Percentiles rank a stretch among this genome's conserved stretches.
Evolutionary conservation across 2,113 vertebrate species (phyloP).

Genomic region (Herpailurus yagouaroundi): DNA sequence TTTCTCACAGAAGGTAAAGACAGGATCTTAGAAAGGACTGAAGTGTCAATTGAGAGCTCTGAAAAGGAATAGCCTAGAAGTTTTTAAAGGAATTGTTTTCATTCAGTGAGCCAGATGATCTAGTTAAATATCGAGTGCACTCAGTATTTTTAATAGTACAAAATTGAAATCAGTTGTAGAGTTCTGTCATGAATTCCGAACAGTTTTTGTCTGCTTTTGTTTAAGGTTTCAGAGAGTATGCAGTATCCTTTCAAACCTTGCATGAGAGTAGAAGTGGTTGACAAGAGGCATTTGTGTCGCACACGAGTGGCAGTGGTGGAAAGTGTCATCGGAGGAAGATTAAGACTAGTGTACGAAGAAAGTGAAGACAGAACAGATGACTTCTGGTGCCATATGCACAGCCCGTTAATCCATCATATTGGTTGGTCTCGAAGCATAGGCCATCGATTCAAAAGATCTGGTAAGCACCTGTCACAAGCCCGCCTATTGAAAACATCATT

Average conservation of each 20-base stretch:
- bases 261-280: constrained; percentile 98
- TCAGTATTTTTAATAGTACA: neutral
- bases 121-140: neutral
- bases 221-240: constrained; percentile 95
- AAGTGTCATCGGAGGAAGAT: constrained; percentile 94
- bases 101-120: constrained; percentile 4
- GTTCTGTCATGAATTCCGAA: neutral
- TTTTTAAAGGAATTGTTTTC: constrained; percentile 11
- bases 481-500: neutral
- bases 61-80: neutral
- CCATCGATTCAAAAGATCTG: constrained; percentile 98
- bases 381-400: constrained; percentile 99
- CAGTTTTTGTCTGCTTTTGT: constrained; percentile 55
- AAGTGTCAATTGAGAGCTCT: neutral
- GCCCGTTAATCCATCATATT: constrained; percentile 96
- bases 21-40: constrained; percentile 9
- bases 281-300: constrained; percentile 97
- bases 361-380: constrained; percentile 96
- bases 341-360: constrained; percentile 96
- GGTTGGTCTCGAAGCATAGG: constrained; percentile 99
- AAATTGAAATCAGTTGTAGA: neutral
- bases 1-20: constrained; percentile 95
- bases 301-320: constrained; percentile 97
- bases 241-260: constrained; percentile 97
- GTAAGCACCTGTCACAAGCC: constrained; percentile 82